A percentile compares a stretch with the other conserved stretches of the same genome.
These are phyloP conservation scores for Heliconius cydno DNA, from an alignment of 2,888 invertebrate genomes.

Conservation along the genomic window DNA sequence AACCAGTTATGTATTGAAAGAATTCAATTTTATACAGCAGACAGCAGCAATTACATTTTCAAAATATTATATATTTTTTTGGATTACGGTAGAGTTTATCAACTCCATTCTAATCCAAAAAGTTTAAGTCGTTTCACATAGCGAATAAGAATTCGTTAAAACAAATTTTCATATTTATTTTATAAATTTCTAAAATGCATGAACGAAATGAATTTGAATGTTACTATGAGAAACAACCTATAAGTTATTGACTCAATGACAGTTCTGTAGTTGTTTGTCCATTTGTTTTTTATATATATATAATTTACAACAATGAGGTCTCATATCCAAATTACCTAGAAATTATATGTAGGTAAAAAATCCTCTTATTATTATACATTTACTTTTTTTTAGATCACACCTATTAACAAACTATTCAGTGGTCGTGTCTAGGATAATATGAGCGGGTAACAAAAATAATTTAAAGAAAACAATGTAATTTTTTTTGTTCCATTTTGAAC, in stretches of 20 bases:
- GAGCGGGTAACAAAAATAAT: constrained; percentile 37
- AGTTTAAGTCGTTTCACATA: background rate
- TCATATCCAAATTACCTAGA: constrained; percentile 68
- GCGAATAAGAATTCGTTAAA: background rate
- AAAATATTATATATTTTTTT: constrained; percentile 30
- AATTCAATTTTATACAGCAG: constrained; percentile 12
- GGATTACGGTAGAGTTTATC: background rate
- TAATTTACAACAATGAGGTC: constrained; percentile 63
- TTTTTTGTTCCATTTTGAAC: background rate
- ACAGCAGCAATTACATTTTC: constrained; percentile 3
- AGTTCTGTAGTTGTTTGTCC: constrained; percentile 1
- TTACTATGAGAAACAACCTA: background rate
- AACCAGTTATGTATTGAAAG: constrained; percentile 17
- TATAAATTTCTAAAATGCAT: background rate
- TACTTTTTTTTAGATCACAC: constrained; percentile 64
- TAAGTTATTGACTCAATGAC: background rate
- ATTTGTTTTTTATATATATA: constrained; percentile 20
- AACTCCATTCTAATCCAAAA: background rate
- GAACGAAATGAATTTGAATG: background rate
- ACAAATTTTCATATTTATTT: background rate
- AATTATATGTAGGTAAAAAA: constrained; percentile 76
- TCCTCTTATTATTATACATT: constrained; percentile 60
- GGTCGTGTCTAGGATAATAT: constrained; percentile 70
- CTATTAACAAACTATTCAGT: constrained; percentile 63
- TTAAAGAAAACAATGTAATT: constrained; percentile 37